A percentile compares a stretch with the other conserved stretches of the same genome.
Conservation (phyloP, 1,140 invertebrate genomes). For the Andrena cerasifolii region DNA sequence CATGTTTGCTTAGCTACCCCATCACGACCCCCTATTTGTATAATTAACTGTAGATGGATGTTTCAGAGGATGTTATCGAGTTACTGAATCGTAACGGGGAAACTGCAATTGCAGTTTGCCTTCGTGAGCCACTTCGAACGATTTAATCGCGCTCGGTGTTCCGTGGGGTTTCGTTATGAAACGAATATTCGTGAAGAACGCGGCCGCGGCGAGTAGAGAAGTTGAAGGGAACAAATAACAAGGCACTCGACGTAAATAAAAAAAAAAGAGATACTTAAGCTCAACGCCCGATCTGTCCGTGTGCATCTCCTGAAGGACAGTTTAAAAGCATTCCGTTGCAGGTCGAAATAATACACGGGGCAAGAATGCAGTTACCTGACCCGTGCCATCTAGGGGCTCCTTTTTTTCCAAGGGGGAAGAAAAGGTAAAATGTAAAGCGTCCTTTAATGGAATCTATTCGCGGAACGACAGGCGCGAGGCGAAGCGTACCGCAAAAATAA, state of each 20-base stretch:
- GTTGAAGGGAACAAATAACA: slow-evolving; percentile 35
- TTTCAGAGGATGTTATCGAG: slow-evolving; percentile 43
- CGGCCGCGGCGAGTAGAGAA: neutral
- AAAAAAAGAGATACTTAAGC: slow-evolving; percentile 39
- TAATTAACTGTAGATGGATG: slow-evolving; percentile 30
- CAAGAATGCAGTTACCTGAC: slow-evolving; percentile 12
- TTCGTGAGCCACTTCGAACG: neutral
- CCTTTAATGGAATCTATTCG: slow-evolving; percentile 14
- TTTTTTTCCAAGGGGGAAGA: neutral
- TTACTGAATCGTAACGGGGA: slow-evolving; percentile 50
- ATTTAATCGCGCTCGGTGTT: slow-evolving; percentile 37
- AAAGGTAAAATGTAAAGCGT: slow-evolving; percentile 1
- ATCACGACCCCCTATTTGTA: too few relatives aligned
- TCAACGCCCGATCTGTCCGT: slow-evolving; percentile 31
- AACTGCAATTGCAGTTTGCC: slow-evolving; percentile 7
- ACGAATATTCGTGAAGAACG: slow-evolving; percentile 42
- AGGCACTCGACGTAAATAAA: slow-evolving; percentile 36
- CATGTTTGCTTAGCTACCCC: too few relatives aligned
- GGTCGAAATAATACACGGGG: slow-evolving; percentile 43
- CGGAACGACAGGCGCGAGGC: neutral
- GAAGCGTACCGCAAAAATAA: neutral
- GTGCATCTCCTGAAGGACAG: slow-evolving; percentile 46
- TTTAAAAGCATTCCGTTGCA: slow-evolving; percentile 64
- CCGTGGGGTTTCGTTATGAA: slow-evolving; percentile 28
- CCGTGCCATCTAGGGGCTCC: neutral